A percentile compares a stretch with the other conserved stretches of the same genome.
Evolutionary conservation across 1,140 invertebrate species (phyloP).

Genomic region (Aplysia californica): DNA sequence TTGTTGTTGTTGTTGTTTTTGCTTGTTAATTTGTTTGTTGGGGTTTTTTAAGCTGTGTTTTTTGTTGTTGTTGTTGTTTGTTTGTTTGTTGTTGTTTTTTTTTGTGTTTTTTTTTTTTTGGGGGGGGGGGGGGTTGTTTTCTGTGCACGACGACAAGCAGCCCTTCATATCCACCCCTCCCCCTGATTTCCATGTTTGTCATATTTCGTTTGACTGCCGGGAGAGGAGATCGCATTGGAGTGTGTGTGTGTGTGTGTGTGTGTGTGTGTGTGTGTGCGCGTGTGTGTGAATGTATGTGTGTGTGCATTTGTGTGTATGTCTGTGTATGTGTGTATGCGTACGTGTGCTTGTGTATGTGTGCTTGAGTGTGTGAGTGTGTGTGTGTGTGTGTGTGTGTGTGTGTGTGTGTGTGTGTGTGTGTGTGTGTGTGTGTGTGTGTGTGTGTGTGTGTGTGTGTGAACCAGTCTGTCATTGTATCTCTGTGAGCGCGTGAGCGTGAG

Average conservation of each 20-base stretch:
- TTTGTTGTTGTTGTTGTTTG: constrained; percentile 3
- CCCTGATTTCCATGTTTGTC: background rate
- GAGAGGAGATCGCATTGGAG: background rate
- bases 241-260: background rate
- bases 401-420: constrained; percentile 17
- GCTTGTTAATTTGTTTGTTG: background rate
- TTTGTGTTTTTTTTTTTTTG: background rate
- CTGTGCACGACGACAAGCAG: background rate
- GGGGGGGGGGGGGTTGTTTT: background rate
- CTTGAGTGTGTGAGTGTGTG: constrained; percentile 8
- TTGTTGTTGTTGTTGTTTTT: background rate
- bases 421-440: constrained; percentile 25
- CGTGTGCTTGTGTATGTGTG: no score
- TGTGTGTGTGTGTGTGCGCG: constrained; percentile 21
- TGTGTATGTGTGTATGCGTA: constrained; percentile 18
- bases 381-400: constrained; percentile 13
- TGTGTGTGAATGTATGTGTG: no score
- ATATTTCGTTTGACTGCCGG: background rate
- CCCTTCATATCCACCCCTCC: background rate
- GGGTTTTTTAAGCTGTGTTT: background rate
- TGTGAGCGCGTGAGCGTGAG: background rate
- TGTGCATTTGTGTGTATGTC: constrained; percentile 20
- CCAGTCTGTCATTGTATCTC: background rate
- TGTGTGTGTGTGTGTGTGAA: background rate
- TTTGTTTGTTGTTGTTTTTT: background rate